Evolutionary conservation across 2,888 invertebrate species (phyloP).

Genomic region (Aporophyla lueneburgensis): DNA sequence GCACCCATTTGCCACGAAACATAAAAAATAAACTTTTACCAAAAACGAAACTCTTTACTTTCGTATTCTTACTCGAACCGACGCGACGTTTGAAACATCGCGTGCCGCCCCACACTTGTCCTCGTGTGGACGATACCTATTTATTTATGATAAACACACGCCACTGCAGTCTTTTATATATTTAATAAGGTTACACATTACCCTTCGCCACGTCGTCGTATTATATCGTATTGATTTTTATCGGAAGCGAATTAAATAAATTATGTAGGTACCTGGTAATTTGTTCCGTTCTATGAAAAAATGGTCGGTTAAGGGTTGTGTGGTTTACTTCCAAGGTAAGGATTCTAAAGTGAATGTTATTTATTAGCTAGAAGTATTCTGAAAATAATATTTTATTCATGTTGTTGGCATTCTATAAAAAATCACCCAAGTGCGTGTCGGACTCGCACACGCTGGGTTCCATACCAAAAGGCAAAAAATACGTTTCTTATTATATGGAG

Average conservation of each 20-base stretch:
- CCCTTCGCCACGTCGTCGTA: constrained; percentile 29
- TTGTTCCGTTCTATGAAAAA: background rate
- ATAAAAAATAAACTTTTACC: background rate
- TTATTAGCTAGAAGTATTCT: background rate
- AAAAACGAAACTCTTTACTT: constrained; percentile 8
- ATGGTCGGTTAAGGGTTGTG: background rate
- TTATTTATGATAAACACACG: constrained; percentile 62
- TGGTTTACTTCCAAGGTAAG: background rate
- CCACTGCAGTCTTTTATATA: constrained; percentile 62
- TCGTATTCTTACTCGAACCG: constrained; percentile 15
- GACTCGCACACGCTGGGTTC: no score
- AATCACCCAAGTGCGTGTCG: no score
- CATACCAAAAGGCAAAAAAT: no score
- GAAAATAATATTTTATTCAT: background rate
- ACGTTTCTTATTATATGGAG: no score
- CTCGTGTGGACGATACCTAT: constrained; percentile 50
- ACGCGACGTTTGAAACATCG: constrained; percentile 21
- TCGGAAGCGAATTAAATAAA: constrained; percentile 25
- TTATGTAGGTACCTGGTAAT: constrained; percentile 10
- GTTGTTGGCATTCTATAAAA: no score
- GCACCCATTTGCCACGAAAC: background rate
- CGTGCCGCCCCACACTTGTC: constrained; percentile 45
- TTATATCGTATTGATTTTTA: constrained; percentile 46
- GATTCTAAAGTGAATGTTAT: background rate
- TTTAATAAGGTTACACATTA: constrained; percentile 58